Conservation (phyloP, 1,140 invertebrate genomes). For the Lordiphosa stackelbergi region DNA sequence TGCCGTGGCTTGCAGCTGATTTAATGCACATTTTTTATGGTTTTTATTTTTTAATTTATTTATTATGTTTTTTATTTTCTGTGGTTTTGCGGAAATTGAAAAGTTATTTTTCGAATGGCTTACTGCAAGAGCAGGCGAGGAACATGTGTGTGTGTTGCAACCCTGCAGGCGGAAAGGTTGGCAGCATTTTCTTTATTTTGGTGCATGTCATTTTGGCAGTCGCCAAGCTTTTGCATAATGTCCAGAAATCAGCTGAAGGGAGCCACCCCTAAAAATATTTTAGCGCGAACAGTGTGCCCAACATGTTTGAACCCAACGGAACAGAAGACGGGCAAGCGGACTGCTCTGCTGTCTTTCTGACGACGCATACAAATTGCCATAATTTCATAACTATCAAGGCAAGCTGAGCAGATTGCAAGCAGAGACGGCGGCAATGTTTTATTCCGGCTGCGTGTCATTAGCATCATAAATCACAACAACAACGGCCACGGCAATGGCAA, state of each 20-base stretch:
- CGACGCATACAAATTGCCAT: conserved; percentile 73
- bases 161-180: conserved; percentile 68
- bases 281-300: conserved; percentile 66
- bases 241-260: conserved; percentile 24
- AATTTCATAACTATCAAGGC: conserved; percentile 74
- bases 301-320: conserved; percentile 72
- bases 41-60: no score
- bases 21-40: conserved; percentile 76
- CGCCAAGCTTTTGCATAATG: conserved; percentile 41
- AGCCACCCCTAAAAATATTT: conserved; percentile 40
- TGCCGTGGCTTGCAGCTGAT: conserved; percentile 67
- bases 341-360: conserved; percentile 4
- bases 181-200: conserved; percentile 70
- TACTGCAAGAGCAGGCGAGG: conserved; percentile 30
- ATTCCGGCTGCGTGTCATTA: conserved; percentile 65
- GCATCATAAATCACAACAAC: conserved; percentile 73
- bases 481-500: conserved; percentile 29
- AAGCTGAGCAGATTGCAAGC: conserved; percentile 33
- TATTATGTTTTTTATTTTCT: conserved; percentile 76
- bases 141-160: conserved; percentile 24
- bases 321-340: conserved; percentile 26
- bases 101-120: conserved; percentile 74
- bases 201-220: conserved; percentile 61
- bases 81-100: conserved; percentile 75
- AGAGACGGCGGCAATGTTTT: conserved; percentile 17